These are phyloP conservation scores for Lasioglossum vierecki DNA, from an alignment of 2,888 invertebrate species.

Conservation along the genomic window DNA sequence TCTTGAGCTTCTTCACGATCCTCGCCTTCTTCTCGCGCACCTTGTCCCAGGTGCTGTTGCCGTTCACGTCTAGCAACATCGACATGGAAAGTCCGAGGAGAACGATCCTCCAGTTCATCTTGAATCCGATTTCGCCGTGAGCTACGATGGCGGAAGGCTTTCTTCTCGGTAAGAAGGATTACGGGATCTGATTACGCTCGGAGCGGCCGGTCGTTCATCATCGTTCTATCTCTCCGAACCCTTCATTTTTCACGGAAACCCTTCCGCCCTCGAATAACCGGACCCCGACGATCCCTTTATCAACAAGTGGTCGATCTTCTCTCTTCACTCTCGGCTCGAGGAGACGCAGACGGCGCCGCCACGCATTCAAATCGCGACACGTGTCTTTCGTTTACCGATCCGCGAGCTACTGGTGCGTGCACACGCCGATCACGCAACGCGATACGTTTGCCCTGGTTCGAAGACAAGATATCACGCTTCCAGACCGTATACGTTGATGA, in stretches of 20 bases:
- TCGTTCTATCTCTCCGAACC: not conserved
- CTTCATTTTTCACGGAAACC: conserved; percentile 6
- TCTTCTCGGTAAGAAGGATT: not conserved
- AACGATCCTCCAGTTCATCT: conserved; percentile 17
- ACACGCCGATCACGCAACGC: conserved; percentile 69
- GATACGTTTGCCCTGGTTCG: conserved; percentile 61
- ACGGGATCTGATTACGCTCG: not conserved
- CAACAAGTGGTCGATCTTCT: conserved; percentile 24
- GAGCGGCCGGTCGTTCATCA: not conserved
- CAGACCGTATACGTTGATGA: conserved; percentile 12
- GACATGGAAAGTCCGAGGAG: conserved; percentile 24
- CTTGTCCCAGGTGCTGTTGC: conserved; percentile 40
- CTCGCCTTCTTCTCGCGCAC: conserved; percentile 84
- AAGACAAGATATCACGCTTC: conserved; percentile 52
- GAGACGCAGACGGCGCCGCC: not conserved
- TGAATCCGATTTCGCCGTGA: conserved; percentile 20
- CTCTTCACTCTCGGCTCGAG: not conserved
- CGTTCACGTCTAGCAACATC: conserved; percentile 23
- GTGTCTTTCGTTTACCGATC: conserved; percentile 73
- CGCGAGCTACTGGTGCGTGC: conserved; percentile 72
- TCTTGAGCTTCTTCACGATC: conserved; percentile 89
- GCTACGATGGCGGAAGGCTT: not conserved
- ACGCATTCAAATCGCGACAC: conserved; percentile 44
- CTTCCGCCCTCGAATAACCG: not conserved
- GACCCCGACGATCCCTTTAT: not conserved